phyloP scores from a whole-genome alignment of 2,888 invertebrate genomes.

The Lochmaea crataegi region DNA sequence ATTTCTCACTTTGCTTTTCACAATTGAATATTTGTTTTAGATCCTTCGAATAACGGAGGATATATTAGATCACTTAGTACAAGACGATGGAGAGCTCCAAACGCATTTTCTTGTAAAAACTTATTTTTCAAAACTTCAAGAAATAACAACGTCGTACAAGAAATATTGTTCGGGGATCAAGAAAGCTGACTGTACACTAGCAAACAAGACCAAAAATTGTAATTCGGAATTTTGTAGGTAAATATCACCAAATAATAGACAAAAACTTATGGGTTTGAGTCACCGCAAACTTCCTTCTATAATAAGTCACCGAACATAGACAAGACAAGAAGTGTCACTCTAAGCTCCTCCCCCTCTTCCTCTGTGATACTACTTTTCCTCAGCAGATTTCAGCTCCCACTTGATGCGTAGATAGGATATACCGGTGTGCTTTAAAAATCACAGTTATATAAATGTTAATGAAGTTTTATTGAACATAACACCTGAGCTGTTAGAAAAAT shows the following conservation, averaged over 20 bases:
- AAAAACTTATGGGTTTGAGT: no score
- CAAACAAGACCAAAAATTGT: constrained; percentile 77
- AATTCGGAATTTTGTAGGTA: constrained; percentile 81
- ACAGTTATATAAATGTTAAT: no score
- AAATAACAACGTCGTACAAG: constrained; percentile 82
- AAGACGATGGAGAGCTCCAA: constrained; percentile 80
- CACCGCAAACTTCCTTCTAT: no score
- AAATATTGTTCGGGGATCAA: constrained; percentile 87
- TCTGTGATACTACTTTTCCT: no score
- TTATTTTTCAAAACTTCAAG: constrained; percentile 79
- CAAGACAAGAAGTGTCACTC: no score
- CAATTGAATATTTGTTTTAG: constrained; percentile 56
- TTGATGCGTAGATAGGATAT: no score
- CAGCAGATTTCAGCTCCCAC: no score
- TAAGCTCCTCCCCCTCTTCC: no score
- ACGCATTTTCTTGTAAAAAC: constrained; percentile 76
- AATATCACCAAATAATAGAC: background rate
- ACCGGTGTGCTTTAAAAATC: no score
- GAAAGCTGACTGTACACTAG: constrained; percentile 86
- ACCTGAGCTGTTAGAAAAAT: no score
- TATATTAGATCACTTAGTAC: constrained; percentile 78
- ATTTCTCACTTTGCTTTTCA: background rate
- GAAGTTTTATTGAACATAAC: no score
- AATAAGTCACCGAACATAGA: no score
- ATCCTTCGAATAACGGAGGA: constrained; percentile 83